Evolutionary conservation across 2,113 vertebrate species (phyloP), one percentile per base, ranked within the genome.

Genomic region (Plecturocebus donacophilus): DNA sequence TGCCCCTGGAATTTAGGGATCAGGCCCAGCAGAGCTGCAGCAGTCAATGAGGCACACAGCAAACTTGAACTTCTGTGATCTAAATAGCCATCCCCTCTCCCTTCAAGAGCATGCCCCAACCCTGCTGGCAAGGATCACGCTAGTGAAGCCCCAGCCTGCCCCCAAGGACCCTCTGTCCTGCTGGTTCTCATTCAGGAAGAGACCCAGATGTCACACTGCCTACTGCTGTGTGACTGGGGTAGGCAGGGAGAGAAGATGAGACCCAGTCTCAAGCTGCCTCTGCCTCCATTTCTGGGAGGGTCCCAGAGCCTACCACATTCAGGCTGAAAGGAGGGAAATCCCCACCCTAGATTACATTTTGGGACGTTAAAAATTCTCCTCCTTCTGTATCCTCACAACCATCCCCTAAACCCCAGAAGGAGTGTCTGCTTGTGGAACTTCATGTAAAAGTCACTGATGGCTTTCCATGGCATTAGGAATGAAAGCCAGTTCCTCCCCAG

Each of bases 131-230:
- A 30, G 77, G 25, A 73, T 2, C n/a, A 47, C 0, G 2, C 76
- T 23, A 10, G 8, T 0, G 2, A 38, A 58, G 64, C 1, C 77
- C 84, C 79, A n/a, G 16, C 9, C 70, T n/a, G 30, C 1, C 32
- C 77, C 1, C 11, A 16, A 64, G 47, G 7, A 30, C 40, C 54
- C 66, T 17, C 1, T 14, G 77, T 5, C 47, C 38, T 91, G 49
- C 79, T 71, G 64, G n/a, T 47, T 64, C 81, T 25, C 10, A 1
- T 30, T 38, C 3, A 7, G 23, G 3, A 52, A 21, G 27, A 61
- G 66, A 54, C 40, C 52, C 6, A 2, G 64, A 54, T 54, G 27
- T 45, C 49, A 61, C 90, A 23, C 14, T 7, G 54, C 42, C 27
- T 5, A 32, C 2, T 14, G 85, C 32, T 38, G 70, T 0, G 8